phyloP scores from a whole-genome alignment of 2,113 vertebrate species.

The Gymnogyps californianus region DNA sequence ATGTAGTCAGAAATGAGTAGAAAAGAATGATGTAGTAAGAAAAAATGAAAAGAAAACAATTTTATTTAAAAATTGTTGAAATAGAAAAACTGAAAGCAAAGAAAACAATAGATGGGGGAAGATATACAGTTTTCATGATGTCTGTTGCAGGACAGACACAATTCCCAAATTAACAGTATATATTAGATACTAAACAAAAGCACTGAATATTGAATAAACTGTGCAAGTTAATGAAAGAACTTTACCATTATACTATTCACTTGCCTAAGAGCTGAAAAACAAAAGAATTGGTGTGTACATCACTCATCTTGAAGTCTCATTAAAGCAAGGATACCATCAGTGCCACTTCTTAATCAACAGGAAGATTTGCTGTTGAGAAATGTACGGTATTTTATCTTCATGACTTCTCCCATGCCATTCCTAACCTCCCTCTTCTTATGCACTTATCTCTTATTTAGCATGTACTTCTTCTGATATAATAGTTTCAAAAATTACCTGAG shows the following conservation, averaged over 20 bases:
- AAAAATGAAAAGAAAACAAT: background rate
- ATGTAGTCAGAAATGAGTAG: background rate
- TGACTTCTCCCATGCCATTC: background rate
- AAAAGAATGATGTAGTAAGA: background rate
- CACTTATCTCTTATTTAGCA: background rate
- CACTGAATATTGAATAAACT: background rate
- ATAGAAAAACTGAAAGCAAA: background rate
- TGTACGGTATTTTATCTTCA: slow-evolving; percentile 5
- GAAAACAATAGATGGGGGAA: background rate
- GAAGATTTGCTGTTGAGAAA: slow-evolving; percentile 26
- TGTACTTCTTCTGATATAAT: background rate
- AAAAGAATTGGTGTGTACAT: background rate
- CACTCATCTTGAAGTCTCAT: slow-evolving; percentile 50
- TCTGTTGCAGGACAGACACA: background rate
- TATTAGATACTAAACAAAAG: background rate
- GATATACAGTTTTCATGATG: background rate
- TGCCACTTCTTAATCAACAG: background rate
- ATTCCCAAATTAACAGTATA: background rate
- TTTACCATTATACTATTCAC: background rate
- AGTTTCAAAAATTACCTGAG: background rate
- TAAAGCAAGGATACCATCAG: slow-evolving; percentile 30
- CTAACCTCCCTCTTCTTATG: background rate
- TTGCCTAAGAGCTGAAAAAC: background rate
- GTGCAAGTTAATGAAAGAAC: background rate
- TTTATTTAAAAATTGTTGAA: background rate